Evolutionary conservation across 1,140 invertebrate genomes (phyloP), one percentile per base, ranked within the genome.

Genomic region (Hesperophylax magnus): DNA sequence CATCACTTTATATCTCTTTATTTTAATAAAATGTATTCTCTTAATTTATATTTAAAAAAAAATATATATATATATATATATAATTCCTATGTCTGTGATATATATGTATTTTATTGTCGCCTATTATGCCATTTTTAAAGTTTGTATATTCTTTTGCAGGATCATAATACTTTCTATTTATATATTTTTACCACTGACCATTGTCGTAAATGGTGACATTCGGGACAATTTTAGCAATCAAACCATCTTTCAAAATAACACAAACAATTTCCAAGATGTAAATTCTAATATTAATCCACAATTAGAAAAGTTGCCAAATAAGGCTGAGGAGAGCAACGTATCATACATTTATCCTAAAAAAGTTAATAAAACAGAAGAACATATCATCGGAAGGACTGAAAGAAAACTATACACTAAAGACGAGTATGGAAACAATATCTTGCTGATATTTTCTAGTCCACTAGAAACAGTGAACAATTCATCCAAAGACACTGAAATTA

Each of bases 311-410:
- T 22, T 34, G 31, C 39, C 27, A 61, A 61, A 61, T 34, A 34
- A 67, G 22, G 15, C 14, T 27, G 31, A 67, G 31, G 54, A 76
- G 58, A 54, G 9, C 9, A 67, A 77, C 53, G 47, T 65, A 22
- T n/a, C 24, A 2, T 77, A 65, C 24, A 20, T 77, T 18, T 77
- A 77, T 77, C 76, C 76, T 3, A 65, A 67, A 52, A 77, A 65
- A 65, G n/a, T 39, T n/a, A 61, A 77, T 17, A 39, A 61, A 77
- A 61, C 34, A 39, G 20, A 60, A 60, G 58, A 61, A 52, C 18
- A 11, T 54, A 9, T 52, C 9, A 61, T 22, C 18, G 27, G 24
- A 18, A 76, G n/a, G n/a, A 60, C 14, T 27, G 14, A 69, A 78
- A 27, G 27, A 78, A 24, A 69, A 34, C 27, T 78, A 54, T 56